A percentile compares a stretch with the other conserved stretches of the same genome.
These are phyloP conservation scores for Neuroterus valhalla DNA, from an alignment of 1,140 invertebrate species.

Conservation along the genomic window DNA sequence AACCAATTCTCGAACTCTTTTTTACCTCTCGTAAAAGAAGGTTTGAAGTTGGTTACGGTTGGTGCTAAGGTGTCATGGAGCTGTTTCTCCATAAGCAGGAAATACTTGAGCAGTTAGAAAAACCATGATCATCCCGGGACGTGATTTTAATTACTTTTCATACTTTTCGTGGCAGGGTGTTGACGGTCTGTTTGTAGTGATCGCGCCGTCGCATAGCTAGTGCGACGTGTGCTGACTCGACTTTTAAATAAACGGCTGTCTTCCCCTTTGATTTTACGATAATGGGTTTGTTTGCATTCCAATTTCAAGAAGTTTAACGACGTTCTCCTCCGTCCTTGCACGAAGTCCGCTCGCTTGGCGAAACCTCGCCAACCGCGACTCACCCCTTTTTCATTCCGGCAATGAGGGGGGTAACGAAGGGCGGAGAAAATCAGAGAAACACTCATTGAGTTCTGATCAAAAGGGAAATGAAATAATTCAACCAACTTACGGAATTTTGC, in stretches of 20 bases:
- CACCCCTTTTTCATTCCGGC: slow-evolving; percentile 10
- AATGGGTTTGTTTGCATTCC: slow-evolving; percentile 72
- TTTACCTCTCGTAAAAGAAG: not conserved
- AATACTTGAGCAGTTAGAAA: slow-evolving; percentile 16
- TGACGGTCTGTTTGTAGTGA: slow-evolving; percentile 58
- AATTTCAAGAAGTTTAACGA: slow-evolving; percentile 68
- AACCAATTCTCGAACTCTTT: too few species aligned
- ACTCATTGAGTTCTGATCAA: not conserved
- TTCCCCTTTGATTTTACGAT: slow-evolving; percentile 69
- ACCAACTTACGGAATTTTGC: too few species aligned
- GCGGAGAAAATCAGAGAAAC: not conserved
- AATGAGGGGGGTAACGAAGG: not conserved
- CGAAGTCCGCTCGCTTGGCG: slow-evolving; percentile 31
- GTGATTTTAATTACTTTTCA: slow-evolving; percentile 71
- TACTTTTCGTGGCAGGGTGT: slow-evolving; percentile 67
- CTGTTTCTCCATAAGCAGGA: not conserved
- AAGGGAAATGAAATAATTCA: not conserved
- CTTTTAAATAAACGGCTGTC: slow-evolving; percentile 69
- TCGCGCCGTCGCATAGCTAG: slow-evolving; percentile 45
- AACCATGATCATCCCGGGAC: slow-evolving; percentile 36
- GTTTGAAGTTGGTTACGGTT: not conserved
- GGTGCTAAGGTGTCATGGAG: slow-evolving; percentile 3
- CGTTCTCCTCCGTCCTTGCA: slow-evolving; percentile 46
- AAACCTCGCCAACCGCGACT: slow-evolving; percentile 15
- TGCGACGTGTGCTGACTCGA: slow-evolving; percentile 55